phyloP scores from a whole-genome alignment of 1,140 invertebrate genomes.

The Drosophila tani region DNA sequence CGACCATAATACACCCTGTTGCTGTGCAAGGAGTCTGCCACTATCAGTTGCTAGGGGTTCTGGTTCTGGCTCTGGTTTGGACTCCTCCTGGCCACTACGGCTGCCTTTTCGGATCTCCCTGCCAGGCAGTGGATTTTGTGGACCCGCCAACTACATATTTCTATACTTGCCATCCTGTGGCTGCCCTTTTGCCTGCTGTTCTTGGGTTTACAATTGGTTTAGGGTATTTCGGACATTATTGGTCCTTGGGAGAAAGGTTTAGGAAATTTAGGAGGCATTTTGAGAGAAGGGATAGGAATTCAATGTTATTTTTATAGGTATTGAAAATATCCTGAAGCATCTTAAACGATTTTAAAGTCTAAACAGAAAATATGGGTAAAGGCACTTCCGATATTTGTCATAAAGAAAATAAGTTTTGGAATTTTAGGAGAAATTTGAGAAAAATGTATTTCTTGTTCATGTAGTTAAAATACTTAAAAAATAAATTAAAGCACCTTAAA shows the following conservation, averaged over 20 bases:
- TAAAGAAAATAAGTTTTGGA: too few relatives aligned
- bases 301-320: too few relatives aligned
- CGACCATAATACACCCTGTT: constrained; percentile 83
- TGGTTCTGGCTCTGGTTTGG: not conserved
- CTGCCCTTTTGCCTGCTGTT: constrained; percentile 40
- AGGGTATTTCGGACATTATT: constrained; percentile 18
- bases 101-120: not conserved
- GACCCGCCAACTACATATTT: constrained; percentile 48
- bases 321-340: not conserved
- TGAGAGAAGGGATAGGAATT: not conserved
- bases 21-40: constrained; percentile 47
- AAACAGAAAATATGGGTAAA: too few relatives aligned
- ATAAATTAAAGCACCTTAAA: not conserved
- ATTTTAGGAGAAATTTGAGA: too few relatives aligned
- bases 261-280: not conserved
- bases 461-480: not conserved
- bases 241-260: not conserved
- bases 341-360: not conserved
- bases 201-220: constrained; percentile 4
- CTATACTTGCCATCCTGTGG: constrained; percentile 35
- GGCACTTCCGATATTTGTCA: too few relatives aligned
- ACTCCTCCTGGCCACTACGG: constrained; percentile 11
- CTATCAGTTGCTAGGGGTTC: constrained; percentile 29
- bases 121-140: constrained; percentile 25
- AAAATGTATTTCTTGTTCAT: too few relatives aligned